Conservation (phyloP, 2,113 vertebrate species). For the Lamprotornis superbus region DNA sequence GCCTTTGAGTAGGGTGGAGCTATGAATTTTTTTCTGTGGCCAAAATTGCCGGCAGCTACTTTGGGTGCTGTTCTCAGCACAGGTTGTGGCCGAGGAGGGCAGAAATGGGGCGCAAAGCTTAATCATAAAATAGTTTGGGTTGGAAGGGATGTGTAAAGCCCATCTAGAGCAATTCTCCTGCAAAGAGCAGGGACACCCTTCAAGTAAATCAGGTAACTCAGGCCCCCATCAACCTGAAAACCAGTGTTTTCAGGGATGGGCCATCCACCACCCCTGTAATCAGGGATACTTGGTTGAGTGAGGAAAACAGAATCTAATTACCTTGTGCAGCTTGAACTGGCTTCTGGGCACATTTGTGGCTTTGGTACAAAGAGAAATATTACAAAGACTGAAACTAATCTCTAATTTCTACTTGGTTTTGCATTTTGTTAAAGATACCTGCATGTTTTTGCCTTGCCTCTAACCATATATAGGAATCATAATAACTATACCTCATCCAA, state of each 20-base stretch:
- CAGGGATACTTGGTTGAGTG: background rate
- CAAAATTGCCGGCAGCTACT: background rate
- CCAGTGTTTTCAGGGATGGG: background rate
- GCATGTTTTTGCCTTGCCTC: background rate
- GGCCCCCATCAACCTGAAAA: background rate
- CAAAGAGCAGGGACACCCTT: background rate
- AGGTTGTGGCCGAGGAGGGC: background rate
- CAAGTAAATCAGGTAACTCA: background rate
- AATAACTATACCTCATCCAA: background rate
- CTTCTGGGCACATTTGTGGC: background rate
- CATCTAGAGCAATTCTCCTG: background rate
- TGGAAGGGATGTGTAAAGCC: background rate
- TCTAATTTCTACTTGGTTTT: background rate
- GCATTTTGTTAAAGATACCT: background rate
- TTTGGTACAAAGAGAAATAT: background rate
- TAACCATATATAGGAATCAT: background rate
- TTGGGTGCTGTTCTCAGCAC: rapidly evolving
- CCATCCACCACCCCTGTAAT: background rate
- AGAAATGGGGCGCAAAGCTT: background rate
- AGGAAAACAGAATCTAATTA: background rate
- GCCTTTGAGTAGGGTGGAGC: background rate
- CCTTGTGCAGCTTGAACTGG: background rate
- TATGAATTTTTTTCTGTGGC: rapidly evolving
- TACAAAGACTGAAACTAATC: background rate
- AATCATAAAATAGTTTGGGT: background rate